Conservation (phyloP, 1,140 invertebrate species). For the Anastrepha ludens region DNA sequence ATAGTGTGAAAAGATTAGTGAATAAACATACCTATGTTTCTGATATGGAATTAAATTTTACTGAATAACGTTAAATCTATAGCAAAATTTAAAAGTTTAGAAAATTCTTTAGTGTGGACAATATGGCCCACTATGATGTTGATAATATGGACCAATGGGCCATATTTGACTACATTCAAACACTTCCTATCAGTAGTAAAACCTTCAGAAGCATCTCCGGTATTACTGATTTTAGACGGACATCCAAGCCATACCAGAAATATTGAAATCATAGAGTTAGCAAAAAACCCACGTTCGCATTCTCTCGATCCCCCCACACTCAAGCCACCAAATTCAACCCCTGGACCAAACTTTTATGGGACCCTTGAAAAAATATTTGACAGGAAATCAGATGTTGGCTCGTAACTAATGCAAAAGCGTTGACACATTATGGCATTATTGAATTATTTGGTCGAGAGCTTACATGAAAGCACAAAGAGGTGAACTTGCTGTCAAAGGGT, state of each 20-base stretch:
- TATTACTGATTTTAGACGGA: constrained; percentile 10
- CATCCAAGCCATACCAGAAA: constrained; percentile 1
- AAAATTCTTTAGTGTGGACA: neutral
- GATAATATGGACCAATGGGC: neutral
- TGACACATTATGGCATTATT: constrained; percentile 64
- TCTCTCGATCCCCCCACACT: constrained; percentile 68
- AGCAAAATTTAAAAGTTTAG: neutral
- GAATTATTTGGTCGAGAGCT: constrained; percentile 65
- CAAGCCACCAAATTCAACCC: constrained; percentile 72
- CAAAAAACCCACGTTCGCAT: constrained; percentile 2
- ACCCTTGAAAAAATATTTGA: constrained; percentile 70
- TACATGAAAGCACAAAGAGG: constrained; percentile 55
- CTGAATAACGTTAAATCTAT: neutral
- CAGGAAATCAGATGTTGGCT: constrained; percentile 67
- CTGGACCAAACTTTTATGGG: constrained; percentile 71
- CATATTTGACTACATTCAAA: constrained; percentile 1
- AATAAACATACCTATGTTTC: neutral
- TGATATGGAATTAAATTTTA: neutral
- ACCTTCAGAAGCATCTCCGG: constrained; percentile 13
- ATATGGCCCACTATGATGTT: neutral
- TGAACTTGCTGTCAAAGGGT: constrained; percentile 51
- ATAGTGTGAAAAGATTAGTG: neutral
- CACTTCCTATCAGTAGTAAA: neutral
- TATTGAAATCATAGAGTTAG: constrained; percentile 11
- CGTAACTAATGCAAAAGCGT: constrained; percentile 61